Base-by-base conservation (phyloP, 2,888 invertebrate species). In the Nomada fabriciana region DNA sequence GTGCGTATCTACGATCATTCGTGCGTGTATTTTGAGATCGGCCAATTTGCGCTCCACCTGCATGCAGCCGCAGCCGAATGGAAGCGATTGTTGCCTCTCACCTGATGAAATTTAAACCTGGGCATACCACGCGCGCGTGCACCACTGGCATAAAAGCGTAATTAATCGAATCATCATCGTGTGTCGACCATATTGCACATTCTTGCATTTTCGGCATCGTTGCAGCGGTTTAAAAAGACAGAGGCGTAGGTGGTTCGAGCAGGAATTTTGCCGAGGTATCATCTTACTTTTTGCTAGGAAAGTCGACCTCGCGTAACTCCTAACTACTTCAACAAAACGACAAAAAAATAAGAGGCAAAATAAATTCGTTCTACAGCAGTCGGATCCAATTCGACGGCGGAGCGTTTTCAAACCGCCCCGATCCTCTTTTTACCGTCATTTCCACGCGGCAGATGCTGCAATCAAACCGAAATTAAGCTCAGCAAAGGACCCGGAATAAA, bases 41-140 rank as follows among this genome's bases (percentile, higher is more conserved):
- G 68, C 59, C 43, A 76, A 82, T 87, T 87, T 74, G 65, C 25
- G 70, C 50, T 55, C 80, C 87, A 86, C 87, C 86, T 86, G 85
- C 85, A 63, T 50, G 42, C 76, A 3, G 15, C 20, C 20, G 15
- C 25, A 18, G n/a, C 15, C 68, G 50, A 25, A 53, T 20, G 72
- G 63, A 52, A 20, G 36, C 60, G 60, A 61, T 52, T 60, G 52
- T 60, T 20, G 47, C 23, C n/a, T 15, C 53, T 29, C 60, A 53
- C 42, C 52, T 52, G 80, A 68, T 74, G 80, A 73, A 80, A 82
- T 36, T 61, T 69, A 64, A 80, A 65, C 68, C 64, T 60, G 25
- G 59, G 69, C 70, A 70, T 70, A 65, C 69, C 67, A 64, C 9
- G 25, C 57, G 43, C 78, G 70, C 53, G 47, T 50, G 25, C 61